Conservation (phyloP, 2,797 vertebrate species). For the Allobates femoralis region DNA sequence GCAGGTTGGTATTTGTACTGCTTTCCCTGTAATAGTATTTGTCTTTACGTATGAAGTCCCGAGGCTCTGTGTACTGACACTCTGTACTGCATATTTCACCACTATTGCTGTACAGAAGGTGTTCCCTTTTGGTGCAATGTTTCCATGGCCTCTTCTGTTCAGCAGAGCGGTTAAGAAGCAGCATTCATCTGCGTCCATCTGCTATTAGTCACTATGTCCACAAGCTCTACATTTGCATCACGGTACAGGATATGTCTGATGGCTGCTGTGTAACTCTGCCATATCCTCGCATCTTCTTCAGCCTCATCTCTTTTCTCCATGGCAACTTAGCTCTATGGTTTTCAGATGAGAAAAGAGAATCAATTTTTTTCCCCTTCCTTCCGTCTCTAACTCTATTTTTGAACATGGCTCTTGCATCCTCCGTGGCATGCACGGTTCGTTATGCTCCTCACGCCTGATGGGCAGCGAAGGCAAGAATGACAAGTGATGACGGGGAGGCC, state of each 20-base stretch:
- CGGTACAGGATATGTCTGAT: conserved; percentile 44
- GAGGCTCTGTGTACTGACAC: not conserved
- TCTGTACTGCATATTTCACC: not conserved
- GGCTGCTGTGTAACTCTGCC: conserved; percentile 74
- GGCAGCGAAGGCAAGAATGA: conserved; percentile 36
- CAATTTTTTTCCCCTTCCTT: conserved; percentile 64
- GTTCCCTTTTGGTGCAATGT: conserved; percentile 20
- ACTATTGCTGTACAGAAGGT: conserved; percentile 29
- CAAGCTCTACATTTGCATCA: conserved; percentile 47
- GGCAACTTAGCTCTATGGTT: conserved; percentile 83
- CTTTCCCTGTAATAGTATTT: not conserved
- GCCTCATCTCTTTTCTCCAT: conserved; percentile 86
- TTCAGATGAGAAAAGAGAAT: conserved; percentile 75
- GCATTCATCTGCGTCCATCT: conserved; percentile 40
- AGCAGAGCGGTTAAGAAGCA: conserved; percentile 45
- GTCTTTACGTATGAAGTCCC: not conserved
- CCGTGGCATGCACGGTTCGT: conserved; percentile 9
- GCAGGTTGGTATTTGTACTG: not conserved
- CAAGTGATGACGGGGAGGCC: conserved; percentile 34
- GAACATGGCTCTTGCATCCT: conserved; percentile 51
- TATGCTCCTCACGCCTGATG: conserved; percentile 42
- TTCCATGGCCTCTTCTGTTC: conserved; percentile 35
- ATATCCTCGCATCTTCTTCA: conserved; percentile 72
- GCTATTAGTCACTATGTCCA: conserved; percentile 53
- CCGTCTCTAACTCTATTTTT: conserved; percentile 63